Evolutionary conservation across 1,140 invertebrate genomes (phyloP), one percentile per base, ranked within the genome.

Genomic region (Drosophila rhopaloa): DNA sequence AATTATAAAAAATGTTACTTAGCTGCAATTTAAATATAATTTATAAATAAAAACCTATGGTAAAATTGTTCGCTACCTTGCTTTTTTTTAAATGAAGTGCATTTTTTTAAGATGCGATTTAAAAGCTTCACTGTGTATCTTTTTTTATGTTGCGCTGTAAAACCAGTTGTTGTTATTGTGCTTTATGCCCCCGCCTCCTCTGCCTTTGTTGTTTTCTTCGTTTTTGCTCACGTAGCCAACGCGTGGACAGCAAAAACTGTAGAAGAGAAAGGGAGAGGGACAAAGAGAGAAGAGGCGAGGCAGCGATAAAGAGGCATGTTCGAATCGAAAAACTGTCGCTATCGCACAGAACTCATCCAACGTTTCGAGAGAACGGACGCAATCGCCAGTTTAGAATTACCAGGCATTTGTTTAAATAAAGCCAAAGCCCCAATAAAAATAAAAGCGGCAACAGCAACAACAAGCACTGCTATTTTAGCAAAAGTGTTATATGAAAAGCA

Each of bases 181-280:
- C 54, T 63, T 41, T 51, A 40, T 50, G 37, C 75, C 48, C 63
- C 59, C 43, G 51, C 63, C 81, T 67, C 60, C 81, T 67, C 73
- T 62, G 44, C 27, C 48, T 58, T 32, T 71, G 37, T 55, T 71
- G 77, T 67, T 79, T 60, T 89, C 43, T 61, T 89, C 73, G 83
- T 77, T 80, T 80, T 72, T 88, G 83, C 83, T 88, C 83, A 88
- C 83, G 83, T 88, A 88, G 83, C 13, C 84, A 88, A 60, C 84
- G 84, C 83, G 73, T 88, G 83, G 76, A 89, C 84, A 88, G 62
- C 66, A 4, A 35, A 38, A 27, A 38, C 38, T 6, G 16, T 13
- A 27, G 35, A 35, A 70, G 37, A n/a, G 13, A 43, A 37, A 41
- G 37, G 6, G 27, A 24, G 59, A 51, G 53, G 43, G 32, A 43